phyloP scores from a whole-genome alignment of 2,888 invertebrate genomes.

The Chironomus tentans region DNA sequence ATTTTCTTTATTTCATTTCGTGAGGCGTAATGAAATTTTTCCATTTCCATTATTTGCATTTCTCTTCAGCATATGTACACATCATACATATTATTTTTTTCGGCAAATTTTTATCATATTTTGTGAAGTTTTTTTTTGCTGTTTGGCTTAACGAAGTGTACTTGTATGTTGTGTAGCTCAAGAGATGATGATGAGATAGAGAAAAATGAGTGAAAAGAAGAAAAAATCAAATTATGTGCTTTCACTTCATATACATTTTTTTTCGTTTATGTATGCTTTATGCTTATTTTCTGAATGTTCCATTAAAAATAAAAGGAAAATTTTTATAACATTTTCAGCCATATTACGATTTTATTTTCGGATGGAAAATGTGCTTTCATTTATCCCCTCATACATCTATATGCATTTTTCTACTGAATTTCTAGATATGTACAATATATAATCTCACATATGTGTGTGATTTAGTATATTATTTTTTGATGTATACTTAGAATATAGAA shows the following conservation, averaged over 20 bases:
- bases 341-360: not conserved
- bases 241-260: not conserved
- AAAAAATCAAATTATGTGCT: constrained; percentile 7
- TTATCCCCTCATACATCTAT: no score
- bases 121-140: not conserved
- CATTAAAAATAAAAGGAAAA: constrained; percentile 7
- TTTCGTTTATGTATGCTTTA: not conserved
- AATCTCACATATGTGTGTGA: no score
- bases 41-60: constrained; percentile 11
- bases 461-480: no score
- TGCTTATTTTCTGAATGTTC: not conserved
- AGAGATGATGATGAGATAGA: no score
- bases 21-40: constrained; percentile 2
- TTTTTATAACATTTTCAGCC: not conserved
- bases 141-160: not conserved
- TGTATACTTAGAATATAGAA: no score
- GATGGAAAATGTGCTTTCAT: no score
- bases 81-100: not conserved
- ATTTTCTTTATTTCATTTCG: not conserved
- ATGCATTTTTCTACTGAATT: no score
- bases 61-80: not conserved
- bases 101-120: not conserved
- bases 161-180: not conserved
- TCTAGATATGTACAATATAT: no score
- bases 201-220: not conserved